Evolutionary conservation across 2,113 vertebrate species (phyloP), one percentile per base, ranked within the genome.

Genomic region (Capricornis sumatraensis): DNA sequence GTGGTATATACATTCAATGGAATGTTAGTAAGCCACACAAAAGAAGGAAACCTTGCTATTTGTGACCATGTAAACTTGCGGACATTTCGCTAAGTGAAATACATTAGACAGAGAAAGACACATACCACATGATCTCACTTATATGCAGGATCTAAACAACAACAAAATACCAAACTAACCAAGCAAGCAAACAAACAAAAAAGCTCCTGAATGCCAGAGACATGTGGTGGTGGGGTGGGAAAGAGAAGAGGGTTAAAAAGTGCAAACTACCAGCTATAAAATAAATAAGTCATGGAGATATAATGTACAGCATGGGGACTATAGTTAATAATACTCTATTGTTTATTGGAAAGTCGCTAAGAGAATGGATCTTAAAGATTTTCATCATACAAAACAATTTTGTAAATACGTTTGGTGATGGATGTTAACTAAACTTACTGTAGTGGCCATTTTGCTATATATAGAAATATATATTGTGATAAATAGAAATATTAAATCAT

Each of bases 401-500:
- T 83, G 81, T 83, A 55, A 55, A 36, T 83, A 55, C 7, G 7
- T 83, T 53, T 40, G 81, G 52, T 55, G 52, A 83, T 36, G 81
- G 81, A 83, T 55, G 52, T 16, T 83, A 55, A 83, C 19, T 83
- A 36, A 52, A 36, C 21, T 55, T 55, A 83, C 23, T 83, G 21
- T 40, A 25, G 12, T 40, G 52, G 36, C n/a, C 50, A 36, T 55
- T 55, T 83, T 83, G 52, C 81, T 55, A 83, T 55, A 55, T 83
- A 40, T 15, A 83, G 33, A 83, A 83, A 82, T 53, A 53, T 52
- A 52, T 50, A 81, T 81, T 81, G 47, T 30, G n/a, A 83, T 36
- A 83, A 55, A 55, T 25, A 83, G 33, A 83, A 83, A 27, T 27
- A 83, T 25, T n/a, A 83, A 83, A 83, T 55, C n/a, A 83, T 83